Conservation (phyloP, 2,797 vertebrate genomes). For the Lophura swinhoii region DNA sequence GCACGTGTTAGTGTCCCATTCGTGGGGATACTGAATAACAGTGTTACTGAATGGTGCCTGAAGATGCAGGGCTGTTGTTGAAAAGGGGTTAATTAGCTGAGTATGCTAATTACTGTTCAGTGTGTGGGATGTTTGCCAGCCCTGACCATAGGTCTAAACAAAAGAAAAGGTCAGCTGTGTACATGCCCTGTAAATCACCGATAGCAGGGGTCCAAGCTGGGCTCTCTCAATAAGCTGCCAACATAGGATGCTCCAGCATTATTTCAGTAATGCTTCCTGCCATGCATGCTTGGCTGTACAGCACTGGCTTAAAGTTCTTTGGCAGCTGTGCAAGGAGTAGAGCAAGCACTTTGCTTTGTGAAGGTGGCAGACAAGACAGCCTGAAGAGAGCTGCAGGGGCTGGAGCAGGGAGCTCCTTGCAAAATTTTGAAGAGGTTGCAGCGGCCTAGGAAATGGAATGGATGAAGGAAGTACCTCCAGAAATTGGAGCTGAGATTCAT, state of each 20-base stretch:
- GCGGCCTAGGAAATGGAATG: not conserved
- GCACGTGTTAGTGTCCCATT: not conserved
- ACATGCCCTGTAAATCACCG: not conserved
- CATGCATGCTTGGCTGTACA: not conserved
- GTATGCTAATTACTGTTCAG: not conserved
- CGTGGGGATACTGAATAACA: not conserved
- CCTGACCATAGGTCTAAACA: not conserved
- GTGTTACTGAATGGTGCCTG: not conserved
- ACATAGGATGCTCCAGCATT: not conserved
- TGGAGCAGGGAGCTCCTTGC: not conserved
- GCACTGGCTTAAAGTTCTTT: not conserved
- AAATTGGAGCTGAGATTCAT: not conserved
- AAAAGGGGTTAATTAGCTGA: not conserved
- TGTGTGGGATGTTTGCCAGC: not conserved
- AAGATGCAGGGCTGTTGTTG: not conserved
- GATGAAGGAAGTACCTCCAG: not conserved
- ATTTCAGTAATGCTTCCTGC: not conserved
- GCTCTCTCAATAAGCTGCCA: not conserved
- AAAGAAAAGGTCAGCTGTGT: not conserved
- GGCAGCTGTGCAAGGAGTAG: not conserved
- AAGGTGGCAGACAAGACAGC: not conserved
- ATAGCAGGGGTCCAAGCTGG: not conserved
- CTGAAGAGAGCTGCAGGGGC: not conserved
- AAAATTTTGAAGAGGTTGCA: not conserved
- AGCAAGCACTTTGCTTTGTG: accelerated